Evolutionary conservation across 2,888 invertebrate genomes (phyloP).

Genomic region (Caenorhabditis sp.): DNA sequence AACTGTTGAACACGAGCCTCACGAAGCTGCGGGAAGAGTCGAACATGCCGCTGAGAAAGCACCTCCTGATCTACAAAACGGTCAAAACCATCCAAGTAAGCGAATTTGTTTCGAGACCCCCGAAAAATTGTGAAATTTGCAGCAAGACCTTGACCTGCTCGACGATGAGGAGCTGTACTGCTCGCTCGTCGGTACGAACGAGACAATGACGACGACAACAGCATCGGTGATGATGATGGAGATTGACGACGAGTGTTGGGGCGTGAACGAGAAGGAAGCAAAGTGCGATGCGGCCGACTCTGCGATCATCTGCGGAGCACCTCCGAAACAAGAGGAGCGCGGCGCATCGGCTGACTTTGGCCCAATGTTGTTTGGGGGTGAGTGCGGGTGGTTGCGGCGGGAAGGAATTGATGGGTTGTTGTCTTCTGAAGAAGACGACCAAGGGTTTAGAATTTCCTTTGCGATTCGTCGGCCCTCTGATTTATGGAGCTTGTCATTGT

Average conservation of each 20-base stretch:
- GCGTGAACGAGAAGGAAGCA: constrained; percentile 31
- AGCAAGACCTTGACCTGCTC: constrained; percentile 73
- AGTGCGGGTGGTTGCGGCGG: neutral
- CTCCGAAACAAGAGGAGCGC: constrained; percentile 65
- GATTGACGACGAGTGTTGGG: constrained; percentile 42
- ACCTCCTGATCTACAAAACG: constrained; percentile 74
- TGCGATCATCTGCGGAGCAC: constrained; percentile 53
- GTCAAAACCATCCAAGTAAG: constrained; percentile 73
- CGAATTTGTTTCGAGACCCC: neutral
- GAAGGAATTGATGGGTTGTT: neutral
- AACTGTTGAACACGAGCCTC: constrained; percentile 69
- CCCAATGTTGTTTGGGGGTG: constrained; percentile 53
- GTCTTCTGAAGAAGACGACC: too few relatives aligned
- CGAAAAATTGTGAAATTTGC: constrained; percentile 26
- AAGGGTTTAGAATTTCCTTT: neutral
- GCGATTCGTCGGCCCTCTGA: constrained; percentile 26
- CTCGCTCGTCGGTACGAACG: constrained; percentile 67
- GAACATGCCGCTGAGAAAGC: constrained; percentile 73
- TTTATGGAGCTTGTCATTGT: constrained; percentile 55
- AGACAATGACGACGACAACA: constrained; percentile 59
- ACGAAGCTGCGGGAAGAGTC: constrained; percentile 68
- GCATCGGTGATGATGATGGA: too few relatives aligned
- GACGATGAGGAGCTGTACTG: constrained; percentile 76
- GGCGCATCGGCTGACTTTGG: constrained; percentile 39
- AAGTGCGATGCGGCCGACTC: constrained; percentile 47